Evolutionary conservation across 2,888 invertebrate species (phyloP).

Genomic region (Piscicola geometra): DNA sequence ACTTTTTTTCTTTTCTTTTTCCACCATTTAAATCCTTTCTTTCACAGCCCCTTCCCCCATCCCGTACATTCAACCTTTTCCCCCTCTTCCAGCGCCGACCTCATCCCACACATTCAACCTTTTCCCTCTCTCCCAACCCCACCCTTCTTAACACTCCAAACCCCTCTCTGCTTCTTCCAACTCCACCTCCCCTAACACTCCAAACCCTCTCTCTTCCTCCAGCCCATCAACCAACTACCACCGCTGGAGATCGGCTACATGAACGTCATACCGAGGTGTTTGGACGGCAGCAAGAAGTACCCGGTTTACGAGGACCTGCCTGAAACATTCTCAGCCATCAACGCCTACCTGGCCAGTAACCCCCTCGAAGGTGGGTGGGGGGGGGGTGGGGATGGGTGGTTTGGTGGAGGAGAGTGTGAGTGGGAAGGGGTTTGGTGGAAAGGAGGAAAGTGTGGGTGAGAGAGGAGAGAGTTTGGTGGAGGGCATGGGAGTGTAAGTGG

Average conservation of each 20-base stretch:
- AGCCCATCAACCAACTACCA: neutral
- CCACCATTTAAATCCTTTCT: neutral
- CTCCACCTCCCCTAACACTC: too few species aligned
- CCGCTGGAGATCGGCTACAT: slow-evolving; percentile 45
- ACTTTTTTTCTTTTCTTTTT: too few species aligned
- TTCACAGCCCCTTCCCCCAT: too few species aligned
- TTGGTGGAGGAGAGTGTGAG: too few species aligned
- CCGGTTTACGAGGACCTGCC: slow-evolving; percentile 44
- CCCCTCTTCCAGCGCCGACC: too few species aligned
- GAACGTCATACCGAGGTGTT: slow-evolving; percentile 45
- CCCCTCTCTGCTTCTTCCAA: neutral
- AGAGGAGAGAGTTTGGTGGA: neutral
- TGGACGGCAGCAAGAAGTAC: slow-evolving; percentile 43
- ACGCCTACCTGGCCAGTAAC: slow-evolving; percentile 41
- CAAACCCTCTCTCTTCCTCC: neutral
- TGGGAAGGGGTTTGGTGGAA: too few species aligned
- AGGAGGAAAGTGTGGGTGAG: neutral
- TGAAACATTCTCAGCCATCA: slow-evolving; percentile 45
- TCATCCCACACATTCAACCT: too few species aligned
- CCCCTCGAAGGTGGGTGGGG: slow-evolving; percentile 43
- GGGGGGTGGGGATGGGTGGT: neutral
- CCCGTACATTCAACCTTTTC: too few species aligned
- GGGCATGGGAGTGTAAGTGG: neutral
- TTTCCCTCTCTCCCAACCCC: too few species aligned
- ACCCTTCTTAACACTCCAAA: too few species aligned